Conservation (phyloP, 2,113 vertebrate genomes). For the Misgurnus mizolepis region DNA sequence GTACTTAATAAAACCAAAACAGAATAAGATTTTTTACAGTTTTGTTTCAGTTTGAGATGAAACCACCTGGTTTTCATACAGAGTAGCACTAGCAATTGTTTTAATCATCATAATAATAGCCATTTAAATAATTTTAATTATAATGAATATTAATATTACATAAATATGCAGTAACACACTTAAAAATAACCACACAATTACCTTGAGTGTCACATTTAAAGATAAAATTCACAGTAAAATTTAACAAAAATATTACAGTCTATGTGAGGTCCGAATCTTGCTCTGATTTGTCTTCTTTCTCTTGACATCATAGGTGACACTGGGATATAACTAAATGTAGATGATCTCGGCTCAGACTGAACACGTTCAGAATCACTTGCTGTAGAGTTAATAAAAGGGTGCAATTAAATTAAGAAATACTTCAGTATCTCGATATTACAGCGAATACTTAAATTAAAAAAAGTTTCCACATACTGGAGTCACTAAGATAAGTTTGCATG, state of each 20-base stretch:
- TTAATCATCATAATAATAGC: no score
- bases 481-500: background rate
- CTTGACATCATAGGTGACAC: conserved; percentile 38
- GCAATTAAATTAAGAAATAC: background rate
- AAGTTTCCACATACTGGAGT: no score
- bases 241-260: conserved; percentile 67
- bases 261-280: conserved; percentile 25
- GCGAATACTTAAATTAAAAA: no score
- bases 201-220: background rate
- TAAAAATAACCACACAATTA: background rate
- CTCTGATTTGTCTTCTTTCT: conserved; percentile 14
- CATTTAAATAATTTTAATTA: no score
- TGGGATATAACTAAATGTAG: conserved; percentile 58
- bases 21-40: no score
- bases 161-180: background rate
- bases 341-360: background rate
- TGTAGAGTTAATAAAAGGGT: conserved; percentile 32
- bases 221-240: background rate
- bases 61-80: no score
- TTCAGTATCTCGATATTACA: background rate
- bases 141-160: no score
- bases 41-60: no score
- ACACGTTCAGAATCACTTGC: conserved; percentile 54
- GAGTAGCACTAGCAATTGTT: no score
- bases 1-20: no score